Evolutionary conservation across 2,888 invertebrate species (phyloP).

Genomic region (Eueremaeus valkanovi): DNA sequence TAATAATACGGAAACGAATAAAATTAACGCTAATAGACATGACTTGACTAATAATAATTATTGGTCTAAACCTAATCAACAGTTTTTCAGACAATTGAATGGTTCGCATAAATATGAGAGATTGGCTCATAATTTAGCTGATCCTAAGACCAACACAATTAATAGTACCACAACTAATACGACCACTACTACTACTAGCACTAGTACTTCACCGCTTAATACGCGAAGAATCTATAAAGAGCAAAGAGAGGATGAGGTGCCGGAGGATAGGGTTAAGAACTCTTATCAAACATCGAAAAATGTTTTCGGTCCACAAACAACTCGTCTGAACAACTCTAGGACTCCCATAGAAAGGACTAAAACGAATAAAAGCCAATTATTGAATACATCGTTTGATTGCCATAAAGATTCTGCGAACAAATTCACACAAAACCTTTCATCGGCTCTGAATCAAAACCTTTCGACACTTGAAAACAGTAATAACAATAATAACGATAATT

Average conservation of each 20-base stretch:
- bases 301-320: conserved; percentile 5
- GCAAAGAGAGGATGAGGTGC: not conserved
- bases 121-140: not conserved
- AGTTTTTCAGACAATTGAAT: conserved; percentile 12
- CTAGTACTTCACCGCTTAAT: not conserved
- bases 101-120: conserved; percentile 1
- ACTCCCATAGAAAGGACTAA: conserved; percentile 5
- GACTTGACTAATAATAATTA: conserved; percentile 14
- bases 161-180: no score
- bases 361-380: not conserved
- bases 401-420: not conserved
- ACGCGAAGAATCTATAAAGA: not conserved
- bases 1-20: not conserved
- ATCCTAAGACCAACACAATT: not conserved
- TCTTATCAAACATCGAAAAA: not conserved
- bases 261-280: not conserved
- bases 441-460: not conserved
- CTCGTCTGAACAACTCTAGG: conserved; percentile 16
- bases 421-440: conserved; percentile 21
- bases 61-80: conserved; percentile 28
- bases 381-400: not conserved
- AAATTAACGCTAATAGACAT: not conserved
- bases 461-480: not conserved
- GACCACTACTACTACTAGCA: no score
- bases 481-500: conserved; percentile 18